phyloP scores from a whole-genome alignment of 2,113 vertebrate species.

The Clarias batrachus region DNA sequence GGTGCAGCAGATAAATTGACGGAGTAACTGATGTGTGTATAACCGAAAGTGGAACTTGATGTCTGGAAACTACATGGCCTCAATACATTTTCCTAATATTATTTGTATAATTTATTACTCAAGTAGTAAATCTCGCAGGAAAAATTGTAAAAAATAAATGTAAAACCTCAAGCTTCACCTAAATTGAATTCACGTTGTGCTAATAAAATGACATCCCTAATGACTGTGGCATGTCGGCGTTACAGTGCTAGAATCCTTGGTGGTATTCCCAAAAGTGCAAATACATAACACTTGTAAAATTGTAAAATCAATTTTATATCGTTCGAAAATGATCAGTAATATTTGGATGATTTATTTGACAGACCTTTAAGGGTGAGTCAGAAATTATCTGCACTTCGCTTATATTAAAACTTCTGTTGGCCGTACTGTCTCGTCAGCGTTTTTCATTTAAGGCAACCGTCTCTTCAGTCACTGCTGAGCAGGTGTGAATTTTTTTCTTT shows the following conservation, averaged over 20 bases:
- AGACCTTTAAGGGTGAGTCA: no score
- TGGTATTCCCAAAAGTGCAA: background rate
- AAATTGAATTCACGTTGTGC: background rate
- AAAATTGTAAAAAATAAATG: background rate
- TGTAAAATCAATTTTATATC: background rate
- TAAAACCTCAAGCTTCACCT: background rate
- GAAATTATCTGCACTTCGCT: no score
- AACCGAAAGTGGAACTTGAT: background rate
- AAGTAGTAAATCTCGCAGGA: background rate
- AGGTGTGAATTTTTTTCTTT: no score
- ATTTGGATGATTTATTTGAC: no score
- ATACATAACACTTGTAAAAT: background rate
- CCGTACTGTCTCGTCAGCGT: no score
- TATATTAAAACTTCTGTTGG: no score
- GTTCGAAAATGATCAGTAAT: background rate
- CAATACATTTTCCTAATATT: background rate
- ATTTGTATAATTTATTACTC: background rate
- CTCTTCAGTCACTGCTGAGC: no score
- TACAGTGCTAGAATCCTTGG: background rate
- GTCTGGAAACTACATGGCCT: background rate
- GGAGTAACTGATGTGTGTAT: background rate
- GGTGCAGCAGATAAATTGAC: background rate
- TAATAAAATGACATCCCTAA: background rate
- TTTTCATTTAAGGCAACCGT: no score
- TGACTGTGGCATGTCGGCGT: background rate